phyloP scores from a whole-genome alignment of 1,140 invertebrate species.

The Drosophila pruinosa region DNA sequence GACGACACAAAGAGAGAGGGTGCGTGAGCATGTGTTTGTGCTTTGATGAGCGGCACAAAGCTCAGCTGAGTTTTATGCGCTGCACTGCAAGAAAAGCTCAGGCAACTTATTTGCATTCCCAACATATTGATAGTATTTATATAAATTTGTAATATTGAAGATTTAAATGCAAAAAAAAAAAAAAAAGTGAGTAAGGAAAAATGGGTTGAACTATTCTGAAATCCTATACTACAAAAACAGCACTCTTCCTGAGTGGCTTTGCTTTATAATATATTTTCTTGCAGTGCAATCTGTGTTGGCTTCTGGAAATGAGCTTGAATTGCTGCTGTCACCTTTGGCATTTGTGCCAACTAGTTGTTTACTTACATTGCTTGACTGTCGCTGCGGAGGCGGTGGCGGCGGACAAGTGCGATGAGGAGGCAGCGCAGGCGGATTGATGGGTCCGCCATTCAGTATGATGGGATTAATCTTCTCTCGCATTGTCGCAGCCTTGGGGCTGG shows the following conservation, averaged over 20 bases:
- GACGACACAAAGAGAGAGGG: neutral
- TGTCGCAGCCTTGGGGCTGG: slow-evolving; percentile 52
- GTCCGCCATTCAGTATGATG: slow-evolving; percentile 75
- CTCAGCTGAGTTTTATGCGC: slow-evolving; percentile 1
- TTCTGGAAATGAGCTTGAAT: neutral
- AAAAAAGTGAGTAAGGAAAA: no score
- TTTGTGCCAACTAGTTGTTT: slow-evolving; percentile 50
- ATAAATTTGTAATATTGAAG: no score
- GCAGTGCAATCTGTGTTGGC: neutral
- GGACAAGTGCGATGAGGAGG: slow-evolving; percentile 80
- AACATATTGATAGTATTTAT: neutral
- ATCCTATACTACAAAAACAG: no score
- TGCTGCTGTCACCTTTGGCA: slow-evolving; percentile 37
- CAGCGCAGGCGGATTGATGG: slow-evolving; percentile 73
- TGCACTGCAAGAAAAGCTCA: neutral
- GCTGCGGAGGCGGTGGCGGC: slow-evolving; percentile 76
- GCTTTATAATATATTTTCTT: no score
- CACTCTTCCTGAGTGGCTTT: no score
- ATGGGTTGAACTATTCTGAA: no score
- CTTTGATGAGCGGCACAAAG: neutral
- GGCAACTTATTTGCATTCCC: neutral
- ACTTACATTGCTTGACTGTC: slow-evolving; percentile 81
- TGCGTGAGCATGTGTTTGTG: neutral
- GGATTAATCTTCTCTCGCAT: slow-evolving; percentile 66
- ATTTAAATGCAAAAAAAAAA: no score